A percentile compares a stretch with the other conserved stretches of the same genome.
Conservation (phyloP, 2,888 invertebrate genomes). For the Neria commutata region DNA sequence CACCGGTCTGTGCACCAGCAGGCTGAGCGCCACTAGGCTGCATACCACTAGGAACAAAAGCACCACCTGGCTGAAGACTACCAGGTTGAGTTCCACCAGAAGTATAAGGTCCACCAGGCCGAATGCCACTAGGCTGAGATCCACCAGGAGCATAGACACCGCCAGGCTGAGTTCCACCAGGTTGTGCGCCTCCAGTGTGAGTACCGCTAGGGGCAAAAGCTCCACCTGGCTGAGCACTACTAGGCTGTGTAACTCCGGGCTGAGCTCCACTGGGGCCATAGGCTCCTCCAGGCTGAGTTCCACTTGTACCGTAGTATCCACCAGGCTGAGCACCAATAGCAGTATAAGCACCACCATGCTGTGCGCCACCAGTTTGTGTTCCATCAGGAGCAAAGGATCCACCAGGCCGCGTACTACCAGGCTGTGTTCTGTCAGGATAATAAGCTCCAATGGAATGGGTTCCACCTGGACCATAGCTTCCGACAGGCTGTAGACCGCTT, state of each 20-base stretch:
- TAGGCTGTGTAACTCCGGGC: not conserved
- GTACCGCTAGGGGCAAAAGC: not conserved
- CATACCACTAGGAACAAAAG: conserved; percentile 21
- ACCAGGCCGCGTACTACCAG: conserved; percentile 4
- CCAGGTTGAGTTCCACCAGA: conserved; percentile 13
- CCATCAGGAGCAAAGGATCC: not conserved
- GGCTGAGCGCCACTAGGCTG: conserved; percentile 17
- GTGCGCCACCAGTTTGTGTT: conserved; percentile 11
- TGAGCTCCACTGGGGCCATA: not conserved
- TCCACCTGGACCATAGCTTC: not conserved
- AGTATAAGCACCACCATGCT: not conserved
- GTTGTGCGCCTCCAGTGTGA: conserved; percentile 2
- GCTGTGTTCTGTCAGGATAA: conserved; percentile 9
- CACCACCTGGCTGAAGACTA: conserved; percentile 23
- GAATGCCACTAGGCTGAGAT: conserved; percentile 4
- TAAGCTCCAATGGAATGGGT: conserved; percentile 10
- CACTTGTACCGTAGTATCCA: not conserved
- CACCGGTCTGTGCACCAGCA: not conserved
- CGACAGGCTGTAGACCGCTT: too few species aligned
- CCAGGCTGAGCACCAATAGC: not conserved
- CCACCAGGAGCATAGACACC: too few species aligned
- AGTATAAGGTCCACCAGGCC: conserved; percentile 11
- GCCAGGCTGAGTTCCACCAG: conserved; percentile 1
- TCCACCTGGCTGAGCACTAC: conserved; percentile 10
- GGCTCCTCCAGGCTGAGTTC: not conserved